Percentiles rank a stretch among this genome's conserved stretches.
Evolutionary conservation across 2,797 vertebrate species (phyloP).

Genomic region (Oreochromis mossambicus): DNA sequence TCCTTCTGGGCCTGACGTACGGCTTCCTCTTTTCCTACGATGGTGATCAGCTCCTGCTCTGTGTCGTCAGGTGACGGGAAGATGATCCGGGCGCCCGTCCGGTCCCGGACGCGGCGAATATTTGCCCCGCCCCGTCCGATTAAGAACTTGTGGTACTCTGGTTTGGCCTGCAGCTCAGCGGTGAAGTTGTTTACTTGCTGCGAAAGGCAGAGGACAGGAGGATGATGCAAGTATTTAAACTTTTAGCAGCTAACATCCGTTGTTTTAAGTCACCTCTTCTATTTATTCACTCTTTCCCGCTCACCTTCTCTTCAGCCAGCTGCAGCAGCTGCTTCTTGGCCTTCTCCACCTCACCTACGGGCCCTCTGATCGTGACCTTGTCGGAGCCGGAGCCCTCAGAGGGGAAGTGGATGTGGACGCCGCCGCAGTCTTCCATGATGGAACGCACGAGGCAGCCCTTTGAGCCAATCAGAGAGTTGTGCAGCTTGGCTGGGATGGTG

Average conservation of each 20-base stretch:
- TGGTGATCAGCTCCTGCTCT: conserved; percentile 81
- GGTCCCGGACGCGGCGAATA: conserved; percentile 77
- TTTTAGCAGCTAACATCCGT: neutral
- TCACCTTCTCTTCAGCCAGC: conserved; percentile 82
- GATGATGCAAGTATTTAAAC: neutral
- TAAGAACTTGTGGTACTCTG: conserved; percentile 83
- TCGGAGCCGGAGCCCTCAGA: conserved; percentile 78
- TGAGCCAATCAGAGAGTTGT: conserved; percentile 84
- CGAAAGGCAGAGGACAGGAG: neutral
- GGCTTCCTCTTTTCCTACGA: conserved; percentile 79
- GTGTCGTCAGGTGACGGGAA: conserved; percentile 78
- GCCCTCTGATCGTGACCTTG: conserved; percentile 80
- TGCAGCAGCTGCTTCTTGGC: conserved; percentile 79
- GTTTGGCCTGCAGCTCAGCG: conserved; percentile 75
- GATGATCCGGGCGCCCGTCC: conserved; percentile 77
- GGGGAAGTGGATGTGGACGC: conserved; percentile 83
- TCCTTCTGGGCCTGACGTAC: conserved; percentile 77
- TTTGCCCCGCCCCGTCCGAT: conserved; percentile 80
- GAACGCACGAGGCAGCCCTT: conserved; percentile 83
- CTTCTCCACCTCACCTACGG: conserved; percentile 76
- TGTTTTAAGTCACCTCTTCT: neutral
- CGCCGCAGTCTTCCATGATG: conserved; percentile 84
- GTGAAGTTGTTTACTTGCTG: conserved; percentile 83
- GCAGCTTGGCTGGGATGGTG: conserved; percentile 79
- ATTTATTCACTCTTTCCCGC: neutral